phyloP scores from a whole-genome alignment of 2,888 invertebrate genomes.

The Graphium colonna region DNA sequence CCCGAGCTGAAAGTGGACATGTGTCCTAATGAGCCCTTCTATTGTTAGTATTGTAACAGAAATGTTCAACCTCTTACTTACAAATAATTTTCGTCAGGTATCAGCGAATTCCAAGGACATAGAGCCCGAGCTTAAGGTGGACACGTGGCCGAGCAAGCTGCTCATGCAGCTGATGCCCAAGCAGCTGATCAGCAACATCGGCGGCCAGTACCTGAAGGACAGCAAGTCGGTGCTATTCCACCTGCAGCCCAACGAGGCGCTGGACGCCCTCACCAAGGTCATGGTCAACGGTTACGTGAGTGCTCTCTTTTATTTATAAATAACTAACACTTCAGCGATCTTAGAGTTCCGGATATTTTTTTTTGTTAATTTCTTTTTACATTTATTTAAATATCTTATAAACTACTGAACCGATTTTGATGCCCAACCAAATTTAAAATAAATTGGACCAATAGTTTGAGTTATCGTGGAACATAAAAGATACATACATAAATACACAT shows the following conservation, averaged over 20 bases:
- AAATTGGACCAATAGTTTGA: no score
- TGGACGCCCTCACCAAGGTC: conserved; percentile 93
- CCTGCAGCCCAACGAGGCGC: conserved; percentile 90
- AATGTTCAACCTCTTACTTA: no score
- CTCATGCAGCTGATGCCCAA: conserved; percentile 98
- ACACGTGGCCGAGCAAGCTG: conserved; percentile 95
- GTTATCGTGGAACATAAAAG: no score
- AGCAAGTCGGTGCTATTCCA: conserved; percentile 96
- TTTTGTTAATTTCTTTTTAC: no score
- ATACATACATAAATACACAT: no score
- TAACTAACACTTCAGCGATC: no score
- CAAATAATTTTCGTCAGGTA: conserved; percentile 48
- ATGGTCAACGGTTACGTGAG: conserved; percentile 96
- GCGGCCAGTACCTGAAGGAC: conserved; percentile 92
- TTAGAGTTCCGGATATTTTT: no score
- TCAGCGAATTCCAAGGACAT: conserved; percentile 87
- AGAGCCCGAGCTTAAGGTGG: conserved; percentile 95
- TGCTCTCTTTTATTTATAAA: no score
- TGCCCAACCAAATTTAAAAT: no score
- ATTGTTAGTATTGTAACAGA: no score
- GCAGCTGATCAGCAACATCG: conserved; percentile 93
- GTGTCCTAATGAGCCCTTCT: conserved; percentile 95
- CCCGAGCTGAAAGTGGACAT: conserved; percentile 95
- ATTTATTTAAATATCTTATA: no score
- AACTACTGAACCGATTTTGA: no score